Evolutionary conservation across 1,140 invertebrate species (phyloP).

Genomic region (Lepidurus arcticus): DNA sequence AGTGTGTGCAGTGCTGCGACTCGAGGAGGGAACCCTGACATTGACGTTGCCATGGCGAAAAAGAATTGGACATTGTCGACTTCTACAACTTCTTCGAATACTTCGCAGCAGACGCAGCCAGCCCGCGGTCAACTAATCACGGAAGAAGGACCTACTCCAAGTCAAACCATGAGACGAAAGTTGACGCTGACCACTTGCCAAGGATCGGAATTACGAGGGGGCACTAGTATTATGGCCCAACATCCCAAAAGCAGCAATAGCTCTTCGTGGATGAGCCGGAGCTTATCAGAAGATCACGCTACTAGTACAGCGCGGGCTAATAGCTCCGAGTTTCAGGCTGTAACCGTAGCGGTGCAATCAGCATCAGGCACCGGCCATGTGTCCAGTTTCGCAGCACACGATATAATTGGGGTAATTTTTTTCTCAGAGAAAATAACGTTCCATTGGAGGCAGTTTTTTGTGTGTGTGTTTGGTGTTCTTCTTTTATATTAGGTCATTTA

Average conservation of each 20-base stretch:
- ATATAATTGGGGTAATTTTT: not conserved
- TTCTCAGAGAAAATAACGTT: not conserved
- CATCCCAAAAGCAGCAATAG: slow-evolving; percentile 4
- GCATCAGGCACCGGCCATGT: not conserved
- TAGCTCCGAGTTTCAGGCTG: not conserved
- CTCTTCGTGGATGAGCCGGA: slow-evolving; percentile 3
- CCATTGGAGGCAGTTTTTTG: no score
- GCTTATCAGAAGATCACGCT: not conserved
- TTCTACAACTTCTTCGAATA: slow-evolving; percentile 16
- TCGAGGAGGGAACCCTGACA: not conserved
- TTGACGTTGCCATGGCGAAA: slow-evolving; percentile 21
- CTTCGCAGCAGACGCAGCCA: slow-evolving; percentile 1
- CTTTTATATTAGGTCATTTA: no score
- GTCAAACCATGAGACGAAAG: slow-evolving; percentile 14
- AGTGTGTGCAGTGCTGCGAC: not conserved
- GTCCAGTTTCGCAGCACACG: not conserved
- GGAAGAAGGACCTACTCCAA: not conserved
- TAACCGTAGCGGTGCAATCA: not conserved
- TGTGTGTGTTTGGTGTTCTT: no score
- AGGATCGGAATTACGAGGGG: not conserved
- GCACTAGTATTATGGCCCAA: not conserved
- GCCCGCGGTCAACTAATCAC: not conserved
- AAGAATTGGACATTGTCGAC: slow-evolving; percentile 17
- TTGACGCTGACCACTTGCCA: slow-evolving; percentile 21
- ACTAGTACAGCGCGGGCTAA: not conserved